Evolutionary conservation across 2,113 vertebrate genomes (phyloP).

Genomic region (Aegotheles bennettii): DNA sequence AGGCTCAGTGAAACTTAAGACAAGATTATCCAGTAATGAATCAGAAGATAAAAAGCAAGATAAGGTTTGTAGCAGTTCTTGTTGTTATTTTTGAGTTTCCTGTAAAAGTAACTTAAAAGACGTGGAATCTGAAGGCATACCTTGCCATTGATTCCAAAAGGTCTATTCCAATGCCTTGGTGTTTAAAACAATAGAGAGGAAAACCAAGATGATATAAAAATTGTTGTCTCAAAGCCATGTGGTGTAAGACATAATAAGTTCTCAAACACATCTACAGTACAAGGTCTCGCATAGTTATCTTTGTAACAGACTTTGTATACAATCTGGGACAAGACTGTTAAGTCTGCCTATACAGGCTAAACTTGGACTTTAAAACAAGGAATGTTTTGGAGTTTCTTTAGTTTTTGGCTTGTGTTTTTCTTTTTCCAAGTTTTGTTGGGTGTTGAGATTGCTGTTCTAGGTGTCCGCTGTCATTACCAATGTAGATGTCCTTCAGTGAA

Average conservation of each 20-base stretch:
- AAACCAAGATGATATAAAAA: background rate
- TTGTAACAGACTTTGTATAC: background rate
- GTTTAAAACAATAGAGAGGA: background rate
- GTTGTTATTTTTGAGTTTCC: background rate
- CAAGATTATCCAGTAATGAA: constrained; percentile 78
- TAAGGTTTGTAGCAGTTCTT: constrained; percentile 69
- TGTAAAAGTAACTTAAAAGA: background rate
- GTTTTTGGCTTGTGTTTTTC: rapidly evolving
- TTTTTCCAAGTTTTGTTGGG: background rate
- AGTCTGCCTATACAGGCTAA: background rate
- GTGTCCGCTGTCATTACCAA: background rate
- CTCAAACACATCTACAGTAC: background rate
- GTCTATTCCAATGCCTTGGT: background rate
- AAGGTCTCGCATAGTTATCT: background rate
- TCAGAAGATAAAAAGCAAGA: constrained; percentile 85
- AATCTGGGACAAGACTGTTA: background rate
- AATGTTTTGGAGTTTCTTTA: background rate
- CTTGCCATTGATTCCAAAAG: background rate
- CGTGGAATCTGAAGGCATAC: background rate
- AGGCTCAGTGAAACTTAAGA: constrained; percentile 88
- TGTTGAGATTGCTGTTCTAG: background rate
- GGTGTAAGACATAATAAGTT: background rate
- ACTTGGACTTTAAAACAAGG: background rate
- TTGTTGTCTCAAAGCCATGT: background rate
- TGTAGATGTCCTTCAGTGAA: background rate